A percentile compares a stretch with the other conserved stretches of the same genome.
These are phyloP conservation scores for Zoanthus solanderi DNA, from an alignment of 92 coral and sea anemone genomes.

Conservation along the genomic window DNA sequence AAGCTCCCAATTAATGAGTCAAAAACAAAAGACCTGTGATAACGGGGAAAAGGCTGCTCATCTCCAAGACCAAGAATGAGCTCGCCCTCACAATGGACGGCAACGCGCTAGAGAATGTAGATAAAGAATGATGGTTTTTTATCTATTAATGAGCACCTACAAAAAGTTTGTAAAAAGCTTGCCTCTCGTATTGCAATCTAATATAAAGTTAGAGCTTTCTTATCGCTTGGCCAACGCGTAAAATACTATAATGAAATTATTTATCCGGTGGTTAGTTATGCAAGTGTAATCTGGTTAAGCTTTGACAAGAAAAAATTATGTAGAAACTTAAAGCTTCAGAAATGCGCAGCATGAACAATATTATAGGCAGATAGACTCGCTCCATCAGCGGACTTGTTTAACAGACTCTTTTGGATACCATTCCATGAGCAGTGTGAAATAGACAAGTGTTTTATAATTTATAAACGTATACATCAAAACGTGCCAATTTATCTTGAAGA, in stretches of 20 bases:
- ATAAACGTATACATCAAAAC: too few species aligned
- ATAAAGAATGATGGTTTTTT: conserved; percentile 39
- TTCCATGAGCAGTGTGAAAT: not conserved
- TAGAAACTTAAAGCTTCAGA: not conserved
- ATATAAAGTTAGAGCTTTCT: not conserved
- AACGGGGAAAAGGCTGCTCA: conserved; percentile 57
- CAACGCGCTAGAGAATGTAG: conserved; percentile 49
- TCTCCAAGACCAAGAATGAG: conserved; percentile 38
- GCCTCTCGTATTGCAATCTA: conserved; percentile 39
- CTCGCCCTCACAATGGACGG: conserved; percentile 37
- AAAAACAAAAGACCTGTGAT: conserved; percentile 67
- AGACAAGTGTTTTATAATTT: too few species aligned
- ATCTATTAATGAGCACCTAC: conserved; percentile 20
- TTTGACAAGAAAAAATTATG: not conserved
- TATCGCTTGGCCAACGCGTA: conserved; percentile 12
- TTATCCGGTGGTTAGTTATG: conserved; percentile 11
- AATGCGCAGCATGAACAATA: not conserved
- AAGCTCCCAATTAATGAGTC: conserved; percentile 67
- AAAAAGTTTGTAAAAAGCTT: conserved; percentile 42
- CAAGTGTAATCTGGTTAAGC: conserved; percentile 5
- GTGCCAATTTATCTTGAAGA: too few species aligned
- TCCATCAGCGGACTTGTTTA: not conserved
- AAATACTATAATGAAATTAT: not conserved
- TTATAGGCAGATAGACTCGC: too few species aligned
- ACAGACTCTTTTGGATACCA: not conserved